phyloP scores from a whole-genome alignment of 2,888 invertebrate genomes.

The Amitus sp. region DNA sequence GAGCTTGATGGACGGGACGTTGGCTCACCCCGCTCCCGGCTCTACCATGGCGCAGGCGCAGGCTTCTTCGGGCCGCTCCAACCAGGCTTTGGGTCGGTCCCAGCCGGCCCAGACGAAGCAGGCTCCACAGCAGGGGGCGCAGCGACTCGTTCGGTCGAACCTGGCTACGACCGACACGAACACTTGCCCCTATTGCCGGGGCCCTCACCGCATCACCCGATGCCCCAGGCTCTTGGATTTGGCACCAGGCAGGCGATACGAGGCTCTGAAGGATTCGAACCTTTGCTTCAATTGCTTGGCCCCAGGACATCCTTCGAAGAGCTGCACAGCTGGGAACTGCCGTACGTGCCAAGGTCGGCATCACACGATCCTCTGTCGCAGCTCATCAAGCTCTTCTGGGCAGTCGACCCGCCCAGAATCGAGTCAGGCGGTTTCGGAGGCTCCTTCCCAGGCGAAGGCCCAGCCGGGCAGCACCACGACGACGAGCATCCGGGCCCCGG shows the following conservation, averaged over 20 bases:
- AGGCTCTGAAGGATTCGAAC: not conserved
- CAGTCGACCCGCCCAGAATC: too few species aligned
- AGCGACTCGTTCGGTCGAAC: not conserved
- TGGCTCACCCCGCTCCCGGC: not conserved
- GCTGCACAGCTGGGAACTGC: slow-evolving; percentile 5
- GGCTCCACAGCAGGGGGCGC: not conserved
- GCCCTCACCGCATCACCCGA: not conserved
- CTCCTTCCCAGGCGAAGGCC: not conserved
- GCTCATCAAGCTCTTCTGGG: too few species aligned
- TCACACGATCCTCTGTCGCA: slow-evolving; percentile 1
- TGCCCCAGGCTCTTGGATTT: not conserved
- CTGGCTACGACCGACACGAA: not conserved
- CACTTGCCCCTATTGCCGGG: not conserved
- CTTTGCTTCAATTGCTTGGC: slow-evolving; percentile 11
- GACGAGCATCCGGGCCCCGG: not conserved
- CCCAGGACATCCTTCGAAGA: slow-evolving; percentile 3
- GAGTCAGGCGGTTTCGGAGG: not conserved
- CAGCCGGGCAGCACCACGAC: not conserved
- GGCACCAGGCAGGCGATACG: not conserved
- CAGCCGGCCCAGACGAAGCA: not conserved
- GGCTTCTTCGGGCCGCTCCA: not conserved
- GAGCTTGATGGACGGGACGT: not conserved
- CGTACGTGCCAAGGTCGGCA: not conserved
- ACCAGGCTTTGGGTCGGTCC: not conserved
- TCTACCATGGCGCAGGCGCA: not conserved